Conservation (phyloP, 2,797 vertebrate species). For the Saxicola maurus region DNA sequence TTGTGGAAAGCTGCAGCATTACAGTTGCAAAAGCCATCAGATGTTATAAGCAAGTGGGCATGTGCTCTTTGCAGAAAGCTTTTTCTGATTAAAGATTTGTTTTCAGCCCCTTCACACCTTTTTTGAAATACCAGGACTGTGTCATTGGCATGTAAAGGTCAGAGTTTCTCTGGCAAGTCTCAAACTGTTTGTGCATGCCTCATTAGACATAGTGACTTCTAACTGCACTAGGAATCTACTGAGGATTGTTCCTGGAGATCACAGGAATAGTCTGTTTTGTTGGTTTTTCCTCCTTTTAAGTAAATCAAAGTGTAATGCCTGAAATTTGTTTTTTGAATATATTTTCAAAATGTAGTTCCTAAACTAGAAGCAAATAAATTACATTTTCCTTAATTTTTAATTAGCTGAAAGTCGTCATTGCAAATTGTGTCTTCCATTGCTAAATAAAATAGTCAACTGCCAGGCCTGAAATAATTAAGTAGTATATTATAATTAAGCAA, state of each 20-base stretch:
- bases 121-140: conserved; percentile 1
- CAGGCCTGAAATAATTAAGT: conserved; percentile 45
- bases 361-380: conserved; percentile 58
- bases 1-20: not conserved
- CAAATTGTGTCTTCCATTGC: conserved; percentile 48
- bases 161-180: not conserved
- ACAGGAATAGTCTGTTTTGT: not conserved
- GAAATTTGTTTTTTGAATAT: not conserved
- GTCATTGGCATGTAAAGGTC: not conserved
- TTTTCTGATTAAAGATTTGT: not conserved
- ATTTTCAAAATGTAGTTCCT: conserved; percentile 38
- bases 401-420: conserved; percentile 52
- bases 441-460: conserved; percentile 30
- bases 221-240: not conserved
- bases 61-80: not conserved
- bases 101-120: not conserved
- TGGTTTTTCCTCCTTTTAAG: not conserved
- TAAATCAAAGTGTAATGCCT: not conserved
- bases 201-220: conserved; percentile 11
- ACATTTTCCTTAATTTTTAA: conserved; percentile 63
- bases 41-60: not conserved
- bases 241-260: not conserved
- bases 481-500: conserved; percentile 54
- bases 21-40: not conserved
- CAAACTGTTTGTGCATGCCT: conserved; percentile 9